Conservation (phyloP, 2,797 vertebrate genomes). For the Morus bassanus region DNA sequence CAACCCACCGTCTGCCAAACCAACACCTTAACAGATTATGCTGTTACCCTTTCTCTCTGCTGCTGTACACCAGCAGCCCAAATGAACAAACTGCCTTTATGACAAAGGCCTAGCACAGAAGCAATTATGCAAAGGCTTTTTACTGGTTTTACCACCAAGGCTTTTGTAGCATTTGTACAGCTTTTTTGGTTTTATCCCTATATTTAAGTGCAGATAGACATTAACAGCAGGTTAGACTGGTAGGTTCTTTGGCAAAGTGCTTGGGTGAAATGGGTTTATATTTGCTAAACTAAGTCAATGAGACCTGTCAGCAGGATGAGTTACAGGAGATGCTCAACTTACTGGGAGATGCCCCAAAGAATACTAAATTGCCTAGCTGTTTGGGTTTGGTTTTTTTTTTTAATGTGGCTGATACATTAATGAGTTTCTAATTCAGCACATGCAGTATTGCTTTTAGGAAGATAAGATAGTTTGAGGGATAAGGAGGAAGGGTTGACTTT, state of each 20-base stretch:
- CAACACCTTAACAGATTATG: neutral
- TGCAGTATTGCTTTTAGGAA: neutral
- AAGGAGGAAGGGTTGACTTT: neutral
- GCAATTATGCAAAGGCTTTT: neutral
- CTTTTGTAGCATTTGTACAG: neutral
- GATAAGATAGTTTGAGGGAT: neutral
- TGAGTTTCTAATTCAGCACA: neutral
- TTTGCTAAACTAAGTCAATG: neutral
- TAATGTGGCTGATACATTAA: neutral
- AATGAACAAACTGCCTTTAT: neutral
- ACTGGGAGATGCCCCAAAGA: neutral
- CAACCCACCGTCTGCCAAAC: neutral
- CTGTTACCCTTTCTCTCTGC: neutral
- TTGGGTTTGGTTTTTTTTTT: neutral
- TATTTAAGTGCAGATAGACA: neutral
- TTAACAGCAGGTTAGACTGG: neutral
- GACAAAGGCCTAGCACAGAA: neutral
- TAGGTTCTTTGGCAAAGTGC: neutral
- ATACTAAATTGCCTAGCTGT: neutral
- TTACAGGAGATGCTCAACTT: neutral
- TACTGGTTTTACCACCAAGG: neutral
- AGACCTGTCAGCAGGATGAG: neutral
- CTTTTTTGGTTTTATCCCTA: neutral
- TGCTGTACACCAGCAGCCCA: neutral
- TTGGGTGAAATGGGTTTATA: neutral